phyloP scores from a whole-genome alignment of 2,113 vertebrate genomes.

The Apistogramma diplotaenia region DNA sequence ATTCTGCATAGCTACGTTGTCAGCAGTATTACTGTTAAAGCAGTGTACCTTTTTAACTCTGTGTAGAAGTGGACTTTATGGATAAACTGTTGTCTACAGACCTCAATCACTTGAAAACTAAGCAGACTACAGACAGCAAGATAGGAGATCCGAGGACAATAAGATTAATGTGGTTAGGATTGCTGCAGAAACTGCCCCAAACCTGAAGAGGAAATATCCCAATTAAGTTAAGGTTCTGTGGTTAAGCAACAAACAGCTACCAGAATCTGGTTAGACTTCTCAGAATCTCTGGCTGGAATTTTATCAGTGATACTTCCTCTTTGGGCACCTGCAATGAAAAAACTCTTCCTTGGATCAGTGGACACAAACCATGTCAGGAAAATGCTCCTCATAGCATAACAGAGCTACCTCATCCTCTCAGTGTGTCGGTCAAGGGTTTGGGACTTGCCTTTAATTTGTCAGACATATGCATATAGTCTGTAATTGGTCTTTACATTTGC shows the following conservation, averaged over 20 bases:
- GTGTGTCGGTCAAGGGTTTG: not conserved
- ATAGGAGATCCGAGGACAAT: not conserved
- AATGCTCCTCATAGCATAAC: not conserved
- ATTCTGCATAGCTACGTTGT: not conserved
- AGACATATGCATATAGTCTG: not conserved
- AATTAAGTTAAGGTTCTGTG: not conserved
- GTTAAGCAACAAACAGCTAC: not conserved
- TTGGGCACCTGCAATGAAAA: not conserved
- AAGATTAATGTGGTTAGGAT: not conserved
- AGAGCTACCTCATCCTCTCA: not conserved
- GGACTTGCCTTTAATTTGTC: not conserved
- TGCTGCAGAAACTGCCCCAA: not conserved
- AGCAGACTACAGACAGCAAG: not conserved
- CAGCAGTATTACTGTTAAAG: not conserved
- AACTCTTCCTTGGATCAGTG: not conserved
- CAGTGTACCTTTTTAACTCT: not conserved
- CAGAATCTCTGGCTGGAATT: not conserved
- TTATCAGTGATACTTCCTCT: conserved; percentile 8
- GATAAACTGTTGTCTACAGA: not conserved
- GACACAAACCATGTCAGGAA: not conserved
- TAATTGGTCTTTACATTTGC: not conserved
- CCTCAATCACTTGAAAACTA: not conserved
- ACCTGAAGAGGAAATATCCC: not conserved
- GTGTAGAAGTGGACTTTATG: not conserved
- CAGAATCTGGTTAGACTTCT: conserved; percentile 1